These are phyloP conservation scores for Clepsis dumicolana DNA, from an alignment of 2,888 invertebrate genomes.

Conservation along the genomic window DNA sequence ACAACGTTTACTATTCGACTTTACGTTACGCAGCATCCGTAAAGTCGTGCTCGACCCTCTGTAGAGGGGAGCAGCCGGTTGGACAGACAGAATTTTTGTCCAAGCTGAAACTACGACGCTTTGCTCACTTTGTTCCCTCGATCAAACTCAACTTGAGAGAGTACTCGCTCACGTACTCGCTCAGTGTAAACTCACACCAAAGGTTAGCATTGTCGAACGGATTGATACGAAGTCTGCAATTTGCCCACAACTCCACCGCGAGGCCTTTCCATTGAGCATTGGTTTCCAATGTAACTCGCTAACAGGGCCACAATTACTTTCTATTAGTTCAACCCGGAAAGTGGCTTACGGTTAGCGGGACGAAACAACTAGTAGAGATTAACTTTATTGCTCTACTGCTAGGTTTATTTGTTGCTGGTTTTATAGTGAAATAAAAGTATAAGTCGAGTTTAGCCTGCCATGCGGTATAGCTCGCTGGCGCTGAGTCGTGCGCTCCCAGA, in stretches of 20 bases:
- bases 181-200: slow-evolving; percentile 49
- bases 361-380: slow-evolving; percentile 11
- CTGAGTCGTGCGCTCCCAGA: too few relatives aligned
- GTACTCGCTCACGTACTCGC: slow-evolving; percentile 39
- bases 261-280: slow-evolving; percentile 50
- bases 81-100: too few relatives aligned
- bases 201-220: slow-evolving; percentile 61
- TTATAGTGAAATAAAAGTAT: too few relatives aligned
- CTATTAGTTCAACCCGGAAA: slow-evolving; percentile 18
- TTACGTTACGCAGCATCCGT: too few relatives aligned
- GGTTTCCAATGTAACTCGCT: slow-evolving; percentile 33
- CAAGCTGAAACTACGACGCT: too few relatives aligned
- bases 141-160: too few relatives aligned
- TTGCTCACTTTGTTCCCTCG: too few relatives aligned
- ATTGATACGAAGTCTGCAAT: slow-evolving; percentile 73
- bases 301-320: slow-evolving; percentile 33
- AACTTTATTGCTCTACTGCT: slow-evolving; percentile 13
- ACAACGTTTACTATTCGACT: too few relatives aligned
- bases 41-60: too few relatives aligned
- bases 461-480: too few relatives aligned
- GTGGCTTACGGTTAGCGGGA: slow-evolving; percentile 10
- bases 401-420: background rate
- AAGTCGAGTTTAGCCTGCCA: too few relatives aligned
- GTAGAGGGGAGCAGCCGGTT: too few relatives aligned
- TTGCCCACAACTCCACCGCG: slow-evolving; percentile 61